phyloP scores from a whole-genome alignment of 2,797 vertebrate species.

The Rhinella marina region DNA sequence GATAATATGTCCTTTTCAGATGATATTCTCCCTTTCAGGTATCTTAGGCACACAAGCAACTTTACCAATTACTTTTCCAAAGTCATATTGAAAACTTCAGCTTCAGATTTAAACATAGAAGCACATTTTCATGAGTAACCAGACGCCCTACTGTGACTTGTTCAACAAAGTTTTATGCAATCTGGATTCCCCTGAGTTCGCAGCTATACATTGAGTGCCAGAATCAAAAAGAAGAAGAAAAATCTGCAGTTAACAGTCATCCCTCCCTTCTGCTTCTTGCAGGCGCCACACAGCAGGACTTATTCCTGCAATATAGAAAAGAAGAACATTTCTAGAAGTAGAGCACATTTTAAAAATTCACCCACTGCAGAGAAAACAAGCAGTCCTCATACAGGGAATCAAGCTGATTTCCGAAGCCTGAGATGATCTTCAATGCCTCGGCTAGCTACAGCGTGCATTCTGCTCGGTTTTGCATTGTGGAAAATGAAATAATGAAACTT shows the following conservation, averaged over 20 bases:
- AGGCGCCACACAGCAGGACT: conserved; percentile 42
- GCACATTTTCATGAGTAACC: not conserved
- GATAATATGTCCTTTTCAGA: not conserved
- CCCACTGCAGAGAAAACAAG: conserved; percentile 43
- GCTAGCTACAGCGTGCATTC: not conserved
- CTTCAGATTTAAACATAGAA: conserved; percentile 12
- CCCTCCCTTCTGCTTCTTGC: conserved; percentile 4
- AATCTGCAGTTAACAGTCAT: conserved; percentile 37
- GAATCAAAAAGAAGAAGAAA: conserved; percentile 31
- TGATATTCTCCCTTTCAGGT: not conserved
- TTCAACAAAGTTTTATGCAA: conserved; percentile 54
- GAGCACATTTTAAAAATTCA: conserved; percentile 38
- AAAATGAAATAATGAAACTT: conserved; percentile 13
- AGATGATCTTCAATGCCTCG: not conserved
- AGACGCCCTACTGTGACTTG: conserved; percentile 28
- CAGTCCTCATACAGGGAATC: conserved; percentile 4
- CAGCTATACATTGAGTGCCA: conserved; percentile 33
- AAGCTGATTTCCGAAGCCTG: conserved; percentile 27
- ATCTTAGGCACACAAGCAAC: not conserved
- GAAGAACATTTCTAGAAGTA: conserved; percentile 3
- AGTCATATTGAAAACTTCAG: conserved; percentile 3
- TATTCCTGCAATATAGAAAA: conserved; percentile 37
- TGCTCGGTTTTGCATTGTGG: not conserved
- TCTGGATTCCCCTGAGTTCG: conserved; percentile 26
- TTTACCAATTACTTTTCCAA: conserved; percentile 22